Evolutionary conservation across 2,113 vertebrate genomes (phyloP).

Genomic region (Prinia subflava): DNA sequence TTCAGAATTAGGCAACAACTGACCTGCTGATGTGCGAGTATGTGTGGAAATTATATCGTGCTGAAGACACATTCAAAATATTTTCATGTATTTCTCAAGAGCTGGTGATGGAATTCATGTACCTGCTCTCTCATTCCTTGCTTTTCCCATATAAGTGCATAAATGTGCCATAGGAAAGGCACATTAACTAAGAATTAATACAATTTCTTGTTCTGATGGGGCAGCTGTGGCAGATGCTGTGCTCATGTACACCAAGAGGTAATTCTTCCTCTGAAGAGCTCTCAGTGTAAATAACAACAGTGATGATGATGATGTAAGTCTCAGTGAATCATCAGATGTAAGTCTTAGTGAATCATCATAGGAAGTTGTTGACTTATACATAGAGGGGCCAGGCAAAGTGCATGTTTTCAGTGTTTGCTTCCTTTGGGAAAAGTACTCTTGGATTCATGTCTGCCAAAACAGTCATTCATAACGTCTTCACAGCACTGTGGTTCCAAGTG

Average conservation of each 20-base stretch:
- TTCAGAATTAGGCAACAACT: not conserved
- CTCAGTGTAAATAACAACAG: not conserved
- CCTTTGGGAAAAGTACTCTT: not conserved
- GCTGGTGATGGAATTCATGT: not conserved
- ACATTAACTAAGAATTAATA: not conserved
- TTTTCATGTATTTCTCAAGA: not conserved
- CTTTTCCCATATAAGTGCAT: not conserved
- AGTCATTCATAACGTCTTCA: not conserved
- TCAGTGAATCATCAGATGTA: constrained; percentile 19
- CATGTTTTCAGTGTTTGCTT: not conserved
- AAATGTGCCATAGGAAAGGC: not conserved
- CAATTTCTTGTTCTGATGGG: not conserved
- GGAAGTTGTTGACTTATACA: constrained; percentile 5
- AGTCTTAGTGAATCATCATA: constrained; percentile 11
- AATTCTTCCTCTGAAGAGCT: constrained; percentile 7
- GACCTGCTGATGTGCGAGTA: not conserved
- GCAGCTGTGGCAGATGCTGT: not conserved
- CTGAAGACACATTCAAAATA: not conserved
- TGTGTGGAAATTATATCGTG: not conserved
- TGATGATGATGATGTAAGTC: not conserved
- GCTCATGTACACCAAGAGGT: not conserved
- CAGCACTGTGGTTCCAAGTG: not conserved
- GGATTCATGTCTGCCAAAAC: not conserved
- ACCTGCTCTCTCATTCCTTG: not conserved
- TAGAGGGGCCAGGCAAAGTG: not conserved